Percentiles rank a stretch among this genome's conserved stretches.
These are phyloP conservation scores for Tiphia femorata DNA, from an alignment of 2,888 invertebrate genomes.

Conservation along the genomic window DNA sequence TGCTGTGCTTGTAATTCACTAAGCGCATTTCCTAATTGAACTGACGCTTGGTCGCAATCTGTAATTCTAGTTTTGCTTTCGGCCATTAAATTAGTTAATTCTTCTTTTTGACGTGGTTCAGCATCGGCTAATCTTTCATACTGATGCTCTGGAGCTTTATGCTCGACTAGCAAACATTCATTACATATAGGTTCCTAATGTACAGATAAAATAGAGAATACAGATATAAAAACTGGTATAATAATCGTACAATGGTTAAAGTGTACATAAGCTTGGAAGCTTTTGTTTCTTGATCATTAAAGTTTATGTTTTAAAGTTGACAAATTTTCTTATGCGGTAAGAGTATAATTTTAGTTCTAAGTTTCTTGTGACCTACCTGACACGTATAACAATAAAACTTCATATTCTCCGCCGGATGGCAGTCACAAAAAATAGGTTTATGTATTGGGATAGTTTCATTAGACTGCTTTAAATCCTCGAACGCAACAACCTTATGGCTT, in stretches of 20 bases:
- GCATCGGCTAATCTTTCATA: slow-evolving; percentile 86
- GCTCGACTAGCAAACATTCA: slow-evolving; percentile 87
- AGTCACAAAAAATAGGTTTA: slow-evolving; percentile 87
- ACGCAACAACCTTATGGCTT: slow-evolving; percentile 90
- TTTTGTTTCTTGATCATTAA: too few species aligned
- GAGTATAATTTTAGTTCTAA: neutral
- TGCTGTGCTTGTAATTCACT: slow-evolving; percentile 89
- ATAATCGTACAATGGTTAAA: too few species aligned
- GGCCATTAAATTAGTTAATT: slow-evolving; percentile 80
- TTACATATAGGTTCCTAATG: slow-evolving; percentile 86
- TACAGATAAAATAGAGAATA: slow-evolving; percentile 11
- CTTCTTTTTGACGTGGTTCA: slow-evolving; percentile 82
- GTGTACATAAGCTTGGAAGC: too few species aligned
- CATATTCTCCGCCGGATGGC: slow-evolving; percentile 85
- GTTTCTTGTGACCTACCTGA: slow-evolving; percentile 67
- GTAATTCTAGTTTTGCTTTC: slow-evolving; percentile 84
- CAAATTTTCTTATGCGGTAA: too few species aligned
- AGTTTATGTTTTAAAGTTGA: too few species aligned
- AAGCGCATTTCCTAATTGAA: slow-evolving; percentile 82
- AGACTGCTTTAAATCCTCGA: slow-evolving; percentile 86
- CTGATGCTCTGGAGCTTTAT: slow-evolving; percentile 85
- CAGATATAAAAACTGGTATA: too few species aligned
- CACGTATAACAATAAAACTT: slow-evolving; percentile 92
- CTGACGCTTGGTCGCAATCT: slow-evolving; percentile 82
- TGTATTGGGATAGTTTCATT: slow-evolving; percentile 87